phyloP scores from a whole-genome alignment of 2,797 vertebrate species.

The Sardinella longiceps region DNA sequence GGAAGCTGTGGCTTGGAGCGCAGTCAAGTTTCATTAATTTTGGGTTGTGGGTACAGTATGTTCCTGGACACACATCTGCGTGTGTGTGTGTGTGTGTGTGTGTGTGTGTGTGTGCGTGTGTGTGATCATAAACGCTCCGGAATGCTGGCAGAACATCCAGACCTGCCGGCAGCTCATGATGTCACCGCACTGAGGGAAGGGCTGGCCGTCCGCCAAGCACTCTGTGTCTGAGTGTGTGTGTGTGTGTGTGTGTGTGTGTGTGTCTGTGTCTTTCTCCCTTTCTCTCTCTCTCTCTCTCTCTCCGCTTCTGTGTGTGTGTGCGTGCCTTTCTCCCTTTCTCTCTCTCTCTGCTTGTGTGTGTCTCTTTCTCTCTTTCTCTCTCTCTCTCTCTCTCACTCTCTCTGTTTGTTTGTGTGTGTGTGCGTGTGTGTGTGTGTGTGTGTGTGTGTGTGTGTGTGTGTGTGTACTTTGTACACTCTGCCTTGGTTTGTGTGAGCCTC shows the following conservation, averaged over 20 bases:
- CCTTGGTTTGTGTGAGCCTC: background rate
- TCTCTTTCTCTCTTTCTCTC: background rate
- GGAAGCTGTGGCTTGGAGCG: constrained; percentile 92
- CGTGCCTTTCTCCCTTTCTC: background rate
- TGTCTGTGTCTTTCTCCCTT: background rate
- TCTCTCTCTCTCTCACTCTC: too few relatives aligned
- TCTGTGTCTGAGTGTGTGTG: background rate
- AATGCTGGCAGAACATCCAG: constrained; percentile 99
- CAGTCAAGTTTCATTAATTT: constrained; percentile 99
- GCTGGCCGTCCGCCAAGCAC: constrained; percentile 71
- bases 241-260: background rate
- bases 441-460: background rate
- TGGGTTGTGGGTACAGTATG: constrained; percentile 98
- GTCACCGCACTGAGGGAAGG: constrained; percentile 95
- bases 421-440: background rate
- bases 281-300: too few relatives aligned
- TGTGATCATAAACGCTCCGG: constrained; percentile 99
- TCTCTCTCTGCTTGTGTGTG: constrained; percentile 4
- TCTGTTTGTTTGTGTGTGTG: too few relatives aligned
- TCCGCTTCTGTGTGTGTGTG: background rate
- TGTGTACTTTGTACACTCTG: constrained; percentile 10
- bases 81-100: too few relatives aligned
- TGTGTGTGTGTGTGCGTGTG: too few relatives aligned
- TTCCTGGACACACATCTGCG: constrained; percentile 99
- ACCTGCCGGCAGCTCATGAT: constrained; percentile 98